Conservation (phyloP, 2,888 invertebrate species). For the Geotrupes spiniger region DNA sequence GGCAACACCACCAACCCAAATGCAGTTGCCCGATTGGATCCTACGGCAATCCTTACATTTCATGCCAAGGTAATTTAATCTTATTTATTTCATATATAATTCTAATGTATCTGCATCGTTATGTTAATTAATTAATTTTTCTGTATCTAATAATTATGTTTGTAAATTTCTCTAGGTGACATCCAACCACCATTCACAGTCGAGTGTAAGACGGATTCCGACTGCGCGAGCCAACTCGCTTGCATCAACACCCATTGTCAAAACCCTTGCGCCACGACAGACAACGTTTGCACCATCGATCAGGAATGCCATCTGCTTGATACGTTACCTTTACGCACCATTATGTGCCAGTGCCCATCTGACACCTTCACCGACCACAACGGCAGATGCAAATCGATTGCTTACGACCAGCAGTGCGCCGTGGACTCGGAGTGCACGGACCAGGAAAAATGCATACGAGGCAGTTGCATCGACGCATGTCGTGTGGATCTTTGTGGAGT, state of each 20-base stretch:
- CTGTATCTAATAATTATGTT: not conserved
- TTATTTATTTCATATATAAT: no score
- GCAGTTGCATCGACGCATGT: constrained; percentile 77
- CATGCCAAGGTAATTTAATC: constrained; percentile 60
- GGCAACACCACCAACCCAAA: constrained; percentile 71
- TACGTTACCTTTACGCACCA: constrained; percentile 75
- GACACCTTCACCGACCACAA: constrained; percentile 73
- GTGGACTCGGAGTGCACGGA: constrained; percentile 73
- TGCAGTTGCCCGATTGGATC: constrained; percentile 76
- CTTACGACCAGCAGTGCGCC: constrained; percentile 59
- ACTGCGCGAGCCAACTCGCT: constrained; percentile 71
- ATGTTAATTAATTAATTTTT: constrained; percentile 32
- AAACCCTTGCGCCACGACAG: constrained; percentile 69
- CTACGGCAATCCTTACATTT: constrained; percentile 74
- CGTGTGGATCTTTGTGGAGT: constrained; percentile 74
- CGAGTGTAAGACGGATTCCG: constrained; percentile 72
- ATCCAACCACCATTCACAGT: constrained; percentile 42
- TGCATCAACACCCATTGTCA: constrained; percentile 75
- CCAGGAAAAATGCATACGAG: constrained; percentile 68
- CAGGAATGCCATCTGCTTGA: constrained; percentile 79
- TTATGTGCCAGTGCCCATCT: constrained; percentile 82
- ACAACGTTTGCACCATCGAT: constrained; percentile 71
- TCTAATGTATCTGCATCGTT: no score
- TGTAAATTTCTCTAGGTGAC: constrained; percentile 15
- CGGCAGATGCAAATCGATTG: constrained; percentile 63